Evolutionary conservation across 2,888 invertebrate genomes (phyloP).

Genomic region (Acanthacorydalis orientalis): DNA sequence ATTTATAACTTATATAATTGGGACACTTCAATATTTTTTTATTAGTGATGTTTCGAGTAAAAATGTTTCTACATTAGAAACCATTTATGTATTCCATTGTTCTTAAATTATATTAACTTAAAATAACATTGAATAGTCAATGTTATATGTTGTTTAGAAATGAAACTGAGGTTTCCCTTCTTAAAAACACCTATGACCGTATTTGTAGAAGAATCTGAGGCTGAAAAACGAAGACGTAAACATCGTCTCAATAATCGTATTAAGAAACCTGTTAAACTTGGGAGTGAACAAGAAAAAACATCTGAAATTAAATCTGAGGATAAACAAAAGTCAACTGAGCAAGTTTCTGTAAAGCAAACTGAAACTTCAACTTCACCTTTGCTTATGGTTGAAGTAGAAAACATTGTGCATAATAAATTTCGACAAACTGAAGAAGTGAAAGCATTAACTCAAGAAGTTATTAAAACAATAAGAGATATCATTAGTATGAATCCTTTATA

Average conservation of each 20-base stretch:
- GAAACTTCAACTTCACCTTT: conserved; percentile 30
- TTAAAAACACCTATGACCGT: conserved; percentile 71
- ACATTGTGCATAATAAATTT: conserved; percentile 76
- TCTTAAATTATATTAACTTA: conserved; percentile 2
- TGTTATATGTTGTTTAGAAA: conserved; percentile 29
- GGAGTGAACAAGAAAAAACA: not conserved
- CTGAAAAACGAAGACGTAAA: conserved; percentile 36
- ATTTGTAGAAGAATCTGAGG: conserved; percentile 57
- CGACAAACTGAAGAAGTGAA: conserved; percentile 89
- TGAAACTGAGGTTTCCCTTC: conserved; percentile 69
- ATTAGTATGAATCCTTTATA: conserved; percentile 95
- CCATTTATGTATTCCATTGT: no score
- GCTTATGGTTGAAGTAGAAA: conserved; percentile 89
- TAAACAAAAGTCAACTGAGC: conserved; percentile 9
- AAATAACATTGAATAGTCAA: not conserved
- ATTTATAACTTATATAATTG: no score
- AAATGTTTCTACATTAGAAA: no score
- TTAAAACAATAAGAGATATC: conserved; percentile 94
- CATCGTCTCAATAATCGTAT: conserved; percentile 22
- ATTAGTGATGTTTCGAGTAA: no score
- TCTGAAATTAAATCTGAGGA: conserved; percentile 10
- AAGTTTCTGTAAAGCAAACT: conserved; percentile 11
- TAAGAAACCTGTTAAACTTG: conserved; percentile 15
- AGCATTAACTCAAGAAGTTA: conserved; percentile 89
- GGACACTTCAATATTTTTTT: no score